These are phyloP conservation scores for Megaceryle torquata DNA, from an alignment of 2,113 vertebrate species.

Conservation along the genomic window DNA sequence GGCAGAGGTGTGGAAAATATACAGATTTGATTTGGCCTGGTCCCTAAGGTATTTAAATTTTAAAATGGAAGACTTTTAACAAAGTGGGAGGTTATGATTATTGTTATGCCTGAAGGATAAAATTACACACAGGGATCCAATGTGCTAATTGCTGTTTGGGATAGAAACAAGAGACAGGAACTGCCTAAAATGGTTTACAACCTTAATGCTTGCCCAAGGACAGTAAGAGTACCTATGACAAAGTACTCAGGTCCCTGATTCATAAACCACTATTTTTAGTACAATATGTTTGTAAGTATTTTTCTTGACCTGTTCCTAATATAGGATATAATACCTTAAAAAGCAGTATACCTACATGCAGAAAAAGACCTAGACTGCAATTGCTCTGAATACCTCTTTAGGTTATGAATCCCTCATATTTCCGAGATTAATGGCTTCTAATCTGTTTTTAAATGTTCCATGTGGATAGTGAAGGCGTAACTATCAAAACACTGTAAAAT, in stretches of 20 bases:
- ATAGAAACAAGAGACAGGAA: neutral
- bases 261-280: neutral
- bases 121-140: neutral
- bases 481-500: conserved; percentile 70
- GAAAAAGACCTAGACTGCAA: neutral
- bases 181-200: neutral
- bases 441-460: conserved; percentile 64
- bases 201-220: neutral
- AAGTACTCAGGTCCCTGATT: neutral
- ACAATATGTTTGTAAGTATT: neutral
- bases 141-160: neutral
- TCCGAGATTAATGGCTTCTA: conserved; percentile 56
- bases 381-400: neutral
- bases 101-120: neutral
- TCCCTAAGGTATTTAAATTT: neutral
- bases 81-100: neutral
- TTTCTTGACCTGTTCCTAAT: neutral
- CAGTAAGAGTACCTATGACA: neutral
- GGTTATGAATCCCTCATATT: conserved; percentile 28
- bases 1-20: neutral
- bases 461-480: conserved; percentile 66
- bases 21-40: neutral
- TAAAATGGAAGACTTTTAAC: neutral
- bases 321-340: neutral
- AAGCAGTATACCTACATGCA: neutral